phyloP scores from a whole-genome alignment of 2,888 invertebrate species.

The Schizotus pectinicornis region DNA sequence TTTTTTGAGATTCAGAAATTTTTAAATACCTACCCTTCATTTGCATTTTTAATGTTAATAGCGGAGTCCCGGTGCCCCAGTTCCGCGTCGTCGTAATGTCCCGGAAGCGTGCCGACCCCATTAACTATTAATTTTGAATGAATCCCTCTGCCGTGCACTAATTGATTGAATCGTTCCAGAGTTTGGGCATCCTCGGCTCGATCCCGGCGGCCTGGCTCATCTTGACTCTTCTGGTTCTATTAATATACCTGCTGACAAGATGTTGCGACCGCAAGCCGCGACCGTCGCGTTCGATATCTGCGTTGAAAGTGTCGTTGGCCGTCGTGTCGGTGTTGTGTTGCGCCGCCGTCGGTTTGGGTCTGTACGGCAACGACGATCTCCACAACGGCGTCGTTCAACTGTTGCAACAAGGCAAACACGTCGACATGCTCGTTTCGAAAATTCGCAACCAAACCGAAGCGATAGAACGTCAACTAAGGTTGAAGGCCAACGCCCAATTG shows the following conservation, averaged over 20 bases:
- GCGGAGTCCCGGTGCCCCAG: too few relatives aligned
- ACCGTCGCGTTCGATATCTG: constrained; percentile 85
- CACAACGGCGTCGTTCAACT: constrained; percentile 80
- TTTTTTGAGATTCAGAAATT: too few relatives aligned
- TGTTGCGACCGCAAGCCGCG: constrained; percentile 95
- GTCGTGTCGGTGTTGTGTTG: constrained; percentile 87
- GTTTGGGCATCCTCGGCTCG: constrained; percentile 90
- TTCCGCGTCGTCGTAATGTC: too few relatives aligned
- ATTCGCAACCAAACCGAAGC: constrained; percentile 84
- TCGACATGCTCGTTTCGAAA: constrained; percentile 79
- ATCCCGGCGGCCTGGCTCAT: constrained; percentile 94
- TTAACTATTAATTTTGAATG: too few relatives aligned
- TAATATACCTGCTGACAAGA: constrained; percentile 91
- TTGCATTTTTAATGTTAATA: too few relatives aligned
- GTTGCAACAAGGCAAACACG: constrained; percentile 72
- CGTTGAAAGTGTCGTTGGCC: constrained; percentile 81
- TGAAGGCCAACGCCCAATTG: constrained; percentile 66
- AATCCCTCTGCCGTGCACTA: too few relatives aligned
- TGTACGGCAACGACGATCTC: constrained; percentile 94
- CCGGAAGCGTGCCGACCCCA: too few relatives aligned
- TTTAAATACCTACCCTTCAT: too few relatives aligned
- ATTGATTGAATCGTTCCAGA: constrained; percentile 65
- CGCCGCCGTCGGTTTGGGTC: constrained; percentile 86
- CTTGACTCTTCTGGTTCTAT: constrained; percentile 84
- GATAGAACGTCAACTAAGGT: constrained; percentile 71